These are phyloP conservation scores for Kryptolebias marmoratus DNA, from an alignment of 2,113 vertebrate genomes.

Conservation along the genomic window DNA sequence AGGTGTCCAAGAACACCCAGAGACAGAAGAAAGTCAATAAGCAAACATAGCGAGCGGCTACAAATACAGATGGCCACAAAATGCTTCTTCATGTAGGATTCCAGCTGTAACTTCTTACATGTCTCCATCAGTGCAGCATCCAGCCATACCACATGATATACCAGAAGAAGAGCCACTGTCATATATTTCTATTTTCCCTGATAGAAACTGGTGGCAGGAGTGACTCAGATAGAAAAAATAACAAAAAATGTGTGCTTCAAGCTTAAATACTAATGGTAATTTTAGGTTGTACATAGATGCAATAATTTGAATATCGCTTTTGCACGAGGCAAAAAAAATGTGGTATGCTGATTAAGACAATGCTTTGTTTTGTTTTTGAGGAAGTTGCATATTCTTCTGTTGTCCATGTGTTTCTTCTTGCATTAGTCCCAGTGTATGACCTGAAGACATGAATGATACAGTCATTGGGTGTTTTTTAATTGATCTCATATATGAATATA, in stretches of 20 bases:
- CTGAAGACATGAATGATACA: too few relatives aligned
- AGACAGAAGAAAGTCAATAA: slow-evolving; percentile 18
- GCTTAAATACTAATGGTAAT: too few relatives aligned
- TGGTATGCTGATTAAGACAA: too few relatives aligned
- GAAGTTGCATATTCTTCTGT: too few relatives aligned
- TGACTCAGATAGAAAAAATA: neutral
- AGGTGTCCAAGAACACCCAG: neutral
- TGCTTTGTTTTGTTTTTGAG: too few relatives aligned
- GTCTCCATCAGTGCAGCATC: neutral
- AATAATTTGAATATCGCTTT: too few relatives aligned
- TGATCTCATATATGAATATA: too few relatives aligned
- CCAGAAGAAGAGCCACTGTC: slow-evolving; percentile 23
- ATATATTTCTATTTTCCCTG: slow-evolving; percentile 25
- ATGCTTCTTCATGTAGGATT: neutral
- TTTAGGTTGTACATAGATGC: too few relatives aligned
- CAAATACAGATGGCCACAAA: slow-evolving; percentile 34
- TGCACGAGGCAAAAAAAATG: too few relatives aligned
- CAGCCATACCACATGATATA: slow-evolving; percentile 28
- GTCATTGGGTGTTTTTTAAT: too few relatives aligned
- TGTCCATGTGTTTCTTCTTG: too few relatives aligned
- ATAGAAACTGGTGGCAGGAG: neutral
- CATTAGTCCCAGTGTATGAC: too few relatives aligned
- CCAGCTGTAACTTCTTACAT: neutral
- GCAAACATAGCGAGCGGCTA: neutral
- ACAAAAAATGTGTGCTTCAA: neutral